Base-by-base conservation (phyloP, 2,797 vertebrate species). In the Tolypeutes matacus region DNA sequence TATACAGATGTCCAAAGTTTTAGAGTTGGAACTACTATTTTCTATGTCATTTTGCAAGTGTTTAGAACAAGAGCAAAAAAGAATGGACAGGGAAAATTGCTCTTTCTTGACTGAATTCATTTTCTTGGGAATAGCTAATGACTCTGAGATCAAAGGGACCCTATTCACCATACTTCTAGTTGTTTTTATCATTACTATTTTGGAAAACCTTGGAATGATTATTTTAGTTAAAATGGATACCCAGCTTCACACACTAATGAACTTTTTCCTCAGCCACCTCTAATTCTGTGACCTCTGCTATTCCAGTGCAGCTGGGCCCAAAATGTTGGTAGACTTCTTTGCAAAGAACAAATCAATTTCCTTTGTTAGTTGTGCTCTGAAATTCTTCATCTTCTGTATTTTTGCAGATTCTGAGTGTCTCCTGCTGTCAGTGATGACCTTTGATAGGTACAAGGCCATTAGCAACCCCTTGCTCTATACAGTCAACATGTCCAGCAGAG, bases 381-480 rank as follows among this genome's bases (percentile, higher is more conserved):
- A 97, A 34, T 86, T 97, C 51, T 53, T 53, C 51, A 15, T 53
- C 51, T 53, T 53, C 51, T 53, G 51, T 53, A 5, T 53, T 14
- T 96, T 96, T 77, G 91, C 5, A 15, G 95, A 87, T 49, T 73
- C 93, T 0, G 95, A 97, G 73, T 96, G 92, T 67, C 11, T 91
- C 7, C 76, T 93, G 17, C 36, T 96, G 82, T 82, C 91, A 3
- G 46, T 46, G 46, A 46, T 9, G 11, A 8, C 46, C 11, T 46
- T 46, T 46, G 46, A 46, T 46, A 18, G 72, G 17, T 98, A 88
- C 0, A 10, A 96, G 80, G 97, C 97, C 78, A 93, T 98, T 3
- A 97, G 97, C 76, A 73, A 56, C 3, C 93, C 94, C 20, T 60
- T 96, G 82, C 86, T 90, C 62, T 97, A 96, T 49, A 29, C 18